These are phyloP conservation scores for Cepaea hortensis DNA, from an alignment of 2,888 invertebrate genomes.

Conservation along the genomic window DNA sequence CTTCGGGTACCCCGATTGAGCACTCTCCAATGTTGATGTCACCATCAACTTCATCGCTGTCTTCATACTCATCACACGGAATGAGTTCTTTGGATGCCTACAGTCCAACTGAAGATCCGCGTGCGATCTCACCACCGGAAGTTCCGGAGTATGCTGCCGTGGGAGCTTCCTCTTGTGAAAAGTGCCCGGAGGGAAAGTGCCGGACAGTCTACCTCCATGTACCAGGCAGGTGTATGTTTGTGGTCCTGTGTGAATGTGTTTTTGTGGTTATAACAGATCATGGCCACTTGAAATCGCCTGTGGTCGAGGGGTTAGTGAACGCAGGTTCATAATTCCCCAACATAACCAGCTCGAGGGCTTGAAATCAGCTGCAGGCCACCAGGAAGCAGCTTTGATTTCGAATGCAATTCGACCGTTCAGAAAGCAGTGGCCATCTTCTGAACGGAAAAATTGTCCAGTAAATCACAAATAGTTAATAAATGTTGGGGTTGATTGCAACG, in stretches of 20 bases:
- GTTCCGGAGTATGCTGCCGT: slow-evolving; percentile 55
- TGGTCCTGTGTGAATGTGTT: neutral
- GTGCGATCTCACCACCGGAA: slow-evolving; percentile 17
- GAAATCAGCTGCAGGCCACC: too few species aligned
- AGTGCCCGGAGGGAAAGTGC: slow-evolving; percentile 55
- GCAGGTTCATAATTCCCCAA: neutral
- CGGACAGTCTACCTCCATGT: slow-evolving; percentile 55
- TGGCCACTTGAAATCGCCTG: neutral
- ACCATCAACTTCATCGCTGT: slow-evolving; percentile 26
- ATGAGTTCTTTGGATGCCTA: neutral
- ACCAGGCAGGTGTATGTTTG: slow-evolving; percentile 51
- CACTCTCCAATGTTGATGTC: slow-evolving; percentile 29
- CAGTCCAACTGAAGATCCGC: slow-evolving; percentile 6
- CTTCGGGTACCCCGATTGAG: neutral
- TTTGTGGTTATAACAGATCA: neutral
- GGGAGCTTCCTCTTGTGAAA: slow-evolving; percentile 52
- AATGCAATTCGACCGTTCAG: too few species aligned
- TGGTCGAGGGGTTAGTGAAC: too few species aligned
- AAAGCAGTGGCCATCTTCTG: too few species aligned
- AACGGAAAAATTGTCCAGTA: too few species aligned
- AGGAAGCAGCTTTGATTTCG: too few species aligned
- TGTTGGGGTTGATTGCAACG: too few species aligned
- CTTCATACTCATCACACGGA: slow-evolving; percentile 29
- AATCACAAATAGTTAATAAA: too few species aligned
- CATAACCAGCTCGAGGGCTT: too few species aligned